Conservation (phyloP, 2,797 vertebrate species). For the Carcharodon carcharias region DNA sequence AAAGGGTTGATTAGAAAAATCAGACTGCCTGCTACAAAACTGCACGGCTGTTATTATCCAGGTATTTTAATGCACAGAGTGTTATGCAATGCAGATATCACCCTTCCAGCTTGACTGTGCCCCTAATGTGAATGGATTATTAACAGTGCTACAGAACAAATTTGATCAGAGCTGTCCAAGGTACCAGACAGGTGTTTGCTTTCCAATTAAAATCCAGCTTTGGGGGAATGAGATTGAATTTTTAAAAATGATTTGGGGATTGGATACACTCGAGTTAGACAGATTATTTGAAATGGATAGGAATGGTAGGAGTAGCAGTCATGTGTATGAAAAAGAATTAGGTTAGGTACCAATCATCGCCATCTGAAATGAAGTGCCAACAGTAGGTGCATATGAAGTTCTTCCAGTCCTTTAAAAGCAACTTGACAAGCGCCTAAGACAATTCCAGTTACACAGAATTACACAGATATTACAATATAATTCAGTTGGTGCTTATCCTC, state of each 20-base stretch:
- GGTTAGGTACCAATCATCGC: not conserved
- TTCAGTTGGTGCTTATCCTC: not conserved
- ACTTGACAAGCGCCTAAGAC: not conserved
- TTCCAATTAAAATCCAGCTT: not conserved
- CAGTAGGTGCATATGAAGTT: not conserved
- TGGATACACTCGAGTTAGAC: not conserved
- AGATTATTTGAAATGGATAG: not conserved
- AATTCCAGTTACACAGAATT: not conserved
- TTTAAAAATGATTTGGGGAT: not conserved
- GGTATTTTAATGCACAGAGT: not conserved
- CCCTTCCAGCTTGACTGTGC: not conserved
- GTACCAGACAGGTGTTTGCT: not conserved
- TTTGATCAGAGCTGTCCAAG: not conserved
- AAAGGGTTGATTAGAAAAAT: not conserved
- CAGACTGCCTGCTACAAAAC: not conserved
- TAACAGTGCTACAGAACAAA: not conserved
- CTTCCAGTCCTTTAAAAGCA: not conserved
- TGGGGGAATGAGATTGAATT: not conserved
- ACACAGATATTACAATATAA: not conserved
- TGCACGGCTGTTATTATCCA: not conserved
- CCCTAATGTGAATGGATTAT: not conserved
- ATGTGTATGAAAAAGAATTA: not conserved
- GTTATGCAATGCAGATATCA: not conserved
- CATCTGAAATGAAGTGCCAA: not conserved
- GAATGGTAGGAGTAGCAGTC: not conserved